Base-by-base conservation (phyloP, 2,888 invertebrate genomes). In the Melitaea athalia region DNA sequence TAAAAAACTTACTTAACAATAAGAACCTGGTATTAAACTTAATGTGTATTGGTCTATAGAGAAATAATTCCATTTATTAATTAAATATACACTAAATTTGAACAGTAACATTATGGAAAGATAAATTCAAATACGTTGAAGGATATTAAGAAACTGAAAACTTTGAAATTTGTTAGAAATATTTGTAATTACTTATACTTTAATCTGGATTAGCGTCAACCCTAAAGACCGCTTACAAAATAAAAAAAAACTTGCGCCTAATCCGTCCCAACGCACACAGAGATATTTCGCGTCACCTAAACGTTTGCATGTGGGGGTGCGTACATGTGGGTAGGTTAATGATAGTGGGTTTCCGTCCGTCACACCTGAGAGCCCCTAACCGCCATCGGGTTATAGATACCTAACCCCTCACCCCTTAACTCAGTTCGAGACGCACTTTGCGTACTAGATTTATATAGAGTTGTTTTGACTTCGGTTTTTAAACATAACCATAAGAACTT, bases 321-420 rank as follows among this genome's bases (percentile, higher is more conserved):
- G 81, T 84, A 81, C 83, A 80, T 81, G 79, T 91, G 92, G 92
- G 92, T 88, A 86, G 86, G 88, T 85, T 92, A 92, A 92, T 92
- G 92, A 92, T 89, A 88, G 92, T 82, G 85, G 80, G 92, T 86
- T 92, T 92, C 92, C 92, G 92, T 79, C 85, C 92, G 93, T 93
- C 93, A 93, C 93, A 93, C 93, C 93, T 93, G 93, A 93, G 91
- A 85, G 91, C 86, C 72, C 83, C 80, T 89, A 93, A 93, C 93
- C 93, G 93, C 86, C 93, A 86, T 85, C 88, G 88, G 85, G 86
- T 84, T 87, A 87, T 88, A 85, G 89, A 87, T 89, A 88, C 89
- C 85, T 83, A 78, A 73, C 78, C 79, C 78, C 76, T 76, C 75
- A 85, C 85, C 91, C 89, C 88, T 89, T 89, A 88, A 87, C 87